Evolutionary conservation across 2,888 invertebrate genomes (phyloP).

Genomic region (Ectropis crepuscularia): DNA sequence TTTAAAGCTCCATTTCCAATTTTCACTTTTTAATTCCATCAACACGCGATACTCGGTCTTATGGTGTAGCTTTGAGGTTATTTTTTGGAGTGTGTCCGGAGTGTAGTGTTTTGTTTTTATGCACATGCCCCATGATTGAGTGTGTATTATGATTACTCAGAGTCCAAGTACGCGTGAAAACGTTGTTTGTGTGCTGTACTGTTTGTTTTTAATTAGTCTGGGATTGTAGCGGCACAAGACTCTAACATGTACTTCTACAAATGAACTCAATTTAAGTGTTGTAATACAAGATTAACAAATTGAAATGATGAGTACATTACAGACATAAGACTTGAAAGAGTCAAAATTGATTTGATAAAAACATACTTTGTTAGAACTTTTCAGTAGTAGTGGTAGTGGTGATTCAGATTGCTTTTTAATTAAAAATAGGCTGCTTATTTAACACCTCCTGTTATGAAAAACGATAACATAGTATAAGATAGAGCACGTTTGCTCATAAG

Average conservation of each 20-base stretch:
- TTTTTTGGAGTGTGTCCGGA: slow-evolving; percentile 8
- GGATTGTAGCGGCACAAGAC: slow-evolving; percentile 18
- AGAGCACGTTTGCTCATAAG: neutral
- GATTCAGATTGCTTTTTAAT: no score
- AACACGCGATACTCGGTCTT: slow-evolving; percentile 24
- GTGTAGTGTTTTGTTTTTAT: slow-evolving; percentile 45
- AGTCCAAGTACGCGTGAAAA: slow-evolving; percentile 67
- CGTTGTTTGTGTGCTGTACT: slow-evolving; percentile 56
- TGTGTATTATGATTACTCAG: slow-evolving; percentile 70
- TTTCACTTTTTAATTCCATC: slow-evolving; percentile 20
- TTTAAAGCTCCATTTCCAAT: slow-evolving; percentile 56
- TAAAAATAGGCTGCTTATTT: no score
- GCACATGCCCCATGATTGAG: slow-evolving; percentile 72
- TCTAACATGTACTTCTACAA: slow-evolving; percentile 11
- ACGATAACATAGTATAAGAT: no score
- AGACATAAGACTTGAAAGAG: neutral
- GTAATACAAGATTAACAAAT: no score
- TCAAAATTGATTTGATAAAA: neutral
- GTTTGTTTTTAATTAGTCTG: slow-evolving; percentile 54
- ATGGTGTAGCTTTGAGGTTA: slow-evolving; percentile 3
- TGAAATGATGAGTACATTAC: no score
- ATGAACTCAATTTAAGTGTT: neutral
- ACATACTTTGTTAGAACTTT: neutral
- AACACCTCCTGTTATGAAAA: no score
- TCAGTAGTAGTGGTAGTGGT: no score